Percentiles rank a stretch among this genome's conserved stretches.
phyloP scores from a whole-genome alignment of 2,888 invertebrate species.

The Lathronympha strigana region DNA sequence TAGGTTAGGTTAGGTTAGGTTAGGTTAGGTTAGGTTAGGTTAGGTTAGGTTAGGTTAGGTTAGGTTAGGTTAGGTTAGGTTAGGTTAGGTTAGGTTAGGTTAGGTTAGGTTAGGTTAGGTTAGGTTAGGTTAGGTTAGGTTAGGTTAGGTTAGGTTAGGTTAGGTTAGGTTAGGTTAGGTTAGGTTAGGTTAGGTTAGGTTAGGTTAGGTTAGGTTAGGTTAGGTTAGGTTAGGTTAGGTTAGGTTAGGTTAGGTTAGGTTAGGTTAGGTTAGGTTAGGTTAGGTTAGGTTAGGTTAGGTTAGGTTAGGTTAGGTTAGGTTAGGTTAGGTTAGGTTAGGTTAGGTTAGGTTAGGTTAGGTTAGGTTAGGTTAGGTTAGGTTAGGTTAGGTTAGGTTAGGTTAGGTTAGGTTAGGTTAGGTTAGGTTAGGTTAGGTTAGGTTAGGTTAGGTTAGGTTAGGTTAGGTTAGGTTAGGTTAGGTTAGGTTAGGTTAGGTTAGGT shows the following conservation, averaged over 20 bases:
- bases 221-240: constrained; percentile 26
- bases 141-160: constrained; percentile 16
- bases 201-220: constrained; percentile 16
- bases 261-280: constrained; percentile 30
- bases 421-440: constrained; percentile 35
- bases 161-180: constrained; percentile 16
- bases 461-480: constrained; percentile 38
- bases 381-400: too few relatives aligned
- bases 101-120: constrained; percentile 16
- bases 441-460: constrained; percentile 35
- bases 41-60: constrained; percentile 16
- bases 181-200: constrained; percentile 16
- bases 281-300: constrained; percentile 16
- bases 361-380: constrained; percentile 32
- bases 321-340: constrained; percentile 36
- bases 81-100: constrained; percentile 16
- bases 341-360: constrained; percentile 32
- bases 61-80: constrained; percentile 16
- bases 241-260: constrained; percentile 33
- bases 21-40: constrained; percentile 18
- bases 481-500: constrained; percentile 38
- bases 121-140: constrained; percentile 16
- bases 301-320: constrained; percentile 23
- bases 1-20: constrained; percentile 27
- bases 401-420: constrained; percentile 33